phyloP scores from a whole-genome alignment of 2,113 vertebrate genomes.

The Oxygymnocypris stewartii region DNA sequence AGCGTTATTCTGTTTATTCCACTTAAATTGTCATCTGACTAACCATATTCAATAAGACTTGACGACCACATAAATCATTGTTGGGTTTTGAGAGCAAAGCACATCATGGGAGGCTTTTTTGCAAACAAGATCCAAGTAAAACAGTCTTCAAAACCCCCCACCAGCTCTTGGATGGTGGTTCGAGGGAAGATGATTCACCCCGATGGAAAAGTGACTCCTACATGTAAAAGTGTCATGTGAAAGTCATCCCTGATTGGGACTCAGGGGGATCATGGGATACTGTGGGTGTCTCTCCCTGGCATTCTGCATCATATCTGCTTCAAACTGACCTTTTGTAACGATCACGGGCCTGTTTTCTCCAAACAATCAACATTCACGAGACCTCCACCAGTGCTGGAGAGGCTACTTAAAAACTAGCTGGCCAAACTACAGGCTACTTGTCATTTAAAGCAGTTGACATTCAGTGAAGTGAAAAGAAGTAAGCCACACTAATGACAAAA shows the following conservation, averaged over 20 bases:
- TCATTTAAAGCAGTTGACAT: not conserved
- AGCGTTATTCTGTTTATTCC: conserved; percentile 1
- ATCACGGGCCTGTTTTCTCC: conserved; percentile 45
- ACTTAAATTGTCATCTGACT: not conserved
- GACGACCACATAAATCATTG: conserved; percentile 9
- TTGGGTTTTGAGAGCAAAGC: not conserved
- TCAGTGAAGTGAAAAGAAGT: not conserved
- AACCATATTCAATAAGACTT: conserved; percentile 8
- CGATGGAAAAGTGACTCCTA: not conserved
- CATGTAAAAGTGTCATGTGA: conserved; percentile 40
- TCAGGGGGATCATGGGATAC: conserved; percentile 62
- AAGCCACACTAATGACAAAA: not conserved
- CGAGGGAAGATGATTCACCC: conserved; percentile 8
- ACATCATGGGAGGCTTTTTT: not conserved
- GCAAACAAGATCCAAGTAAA: conserved; percentile 36
- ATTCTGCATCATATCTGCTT: conserved; percentile 10
- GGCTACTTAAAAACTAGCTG: not conserved
- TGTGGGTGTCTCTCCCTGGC: not conserved
- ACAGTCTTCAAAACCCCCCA: conserved; percentile 26
- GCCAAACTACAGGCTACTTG: not conserved
- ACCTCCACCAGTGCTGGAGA: conserved; percentile 4
- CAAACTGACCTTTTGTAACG: conserved; percentile 29
- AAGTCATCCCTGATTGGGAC: conserved; percentile 34
- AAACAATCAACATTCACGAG: conserved; percentile 46
- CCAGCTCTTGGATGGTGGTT: not conserved